Evolutionary conservation across 2,888 invertebrate species (phyloP).

Genomic region (Scaptomyza cyrtandrae): DNA sequence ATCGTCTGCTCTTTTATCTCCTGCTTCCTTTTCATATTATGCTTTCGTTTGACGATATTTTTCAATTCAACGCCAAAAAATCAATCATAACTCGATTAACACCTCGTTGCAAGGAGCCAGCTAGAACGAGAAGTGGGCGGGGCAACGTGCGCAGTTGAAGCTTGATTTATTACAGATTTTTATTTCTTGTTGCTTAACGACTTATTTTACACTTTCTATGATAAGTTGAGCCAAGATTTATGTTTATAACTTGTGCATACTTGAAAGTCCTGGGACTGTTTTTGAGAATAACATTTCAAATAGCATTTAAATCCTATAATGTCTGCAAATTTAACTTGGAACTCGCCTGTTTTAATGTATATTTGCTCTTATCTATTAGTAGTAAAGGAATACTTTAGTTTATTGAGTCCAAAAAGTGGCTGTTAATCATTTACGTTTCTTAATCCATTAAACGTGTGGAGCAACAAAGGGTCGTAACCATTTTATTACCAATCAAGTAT

Average conservation of each 20-base stretch:
- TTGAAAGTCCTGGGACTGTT: neutral
- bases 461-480: too few relatives aligned
- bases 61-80: conserved; percentile 55
- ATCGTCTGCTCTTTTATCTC: neutral
- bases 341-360: too few relatives aligned
- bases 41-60: conserved; percentile 32
- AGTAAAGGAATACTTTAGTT: neutral
- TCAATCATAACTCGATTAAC: conserved; percentile 76
- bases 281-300: too few relatives aligned
- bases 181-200: neutral
- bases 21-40: neutral
- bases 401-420: too few relatives aligned
- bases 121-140: neutral
- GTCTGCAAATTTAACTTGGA: too few relatives aligned
- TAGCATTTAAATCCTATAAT: too few relatives aligned
- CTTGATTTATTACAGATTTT: conserved; percentile 3
- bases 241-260: neutral
- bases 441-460: too few relatives aligned
- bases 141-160: neutral
- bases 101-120: conserved; percentile 31
- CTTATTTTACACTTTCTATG: neutral
- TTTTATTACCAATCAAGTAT: too few relatives aligned
- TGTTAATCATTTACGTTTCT: too few relatives aligned
- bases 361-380: neutral
- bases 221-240: conserved; percentile 1